Evolutionary conservation across 1,140 invertebrate species (phyloP).

Genomic region (Zaprionus davidi): DNA sequence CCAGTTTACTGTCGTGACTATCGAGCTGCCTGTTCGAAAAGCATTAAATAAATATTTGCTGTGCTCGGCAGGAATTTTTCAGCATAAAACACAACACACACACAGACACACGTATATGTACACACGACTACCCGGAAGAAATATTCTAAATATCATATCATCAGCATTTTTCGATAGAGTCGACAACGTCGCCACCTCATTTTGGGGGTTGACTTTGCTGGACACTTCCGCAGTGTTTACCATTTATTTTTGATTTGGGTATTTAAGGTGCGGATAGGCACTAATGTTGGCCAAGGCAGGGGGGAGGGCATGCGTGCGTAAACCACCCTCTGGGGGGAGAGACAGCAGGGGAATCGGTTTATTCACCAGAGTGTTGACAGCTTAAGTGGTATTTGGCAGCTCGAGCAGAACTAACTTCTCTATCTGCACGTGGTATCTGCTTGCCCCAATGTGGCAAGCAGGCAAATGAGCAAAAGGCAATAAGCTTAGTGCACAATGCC

Average conservation of each 20-base stretch:
- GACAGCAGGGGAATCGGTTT: conserved; percentile 1
- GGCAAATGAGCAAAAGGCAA: conserved; percentile 4
- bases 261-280: conserved; percentile 77
- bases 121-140: conserved; percentile 32
- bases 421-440: conserved; percentile 39
- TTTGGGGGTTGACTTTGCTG: conserved; percentile 47
- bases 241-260: conserved; percentile 83
- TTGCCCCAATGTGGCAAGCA: background rate
- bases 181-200: conserved; percentile 50
- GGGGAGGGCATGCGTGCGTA: conserved; percentile 58
- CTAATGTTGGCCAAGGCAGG: conserved; percentile 36
- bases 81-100: conserved; percentile 52
- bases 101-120: conserved; percentile 13
- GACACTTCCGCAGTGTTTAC: conserved; percentile 72
- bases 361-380: conserved; percentile 68
- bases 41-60: conserved; percentile 82
- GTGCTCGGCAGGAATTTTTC: conserved; percentile 78
- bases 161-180: conserved; percentile 79
- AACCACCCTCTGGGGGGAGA: conserved; percentile 2
- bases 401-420: conserved; percentile 53
- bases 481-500: background rate
- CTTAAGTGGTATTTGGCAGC: conserved; percentile 74
- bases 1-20: conserved; percentile 43
- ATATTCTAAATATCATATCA: conserved; percentile 81
- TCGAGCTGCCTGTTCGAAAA: conserved; percentile 56